Evolutionary conservation across 2,797 vertebrate genomes (phyloP).

Genomic region (Gastrophryne carolinensis): DNA sequence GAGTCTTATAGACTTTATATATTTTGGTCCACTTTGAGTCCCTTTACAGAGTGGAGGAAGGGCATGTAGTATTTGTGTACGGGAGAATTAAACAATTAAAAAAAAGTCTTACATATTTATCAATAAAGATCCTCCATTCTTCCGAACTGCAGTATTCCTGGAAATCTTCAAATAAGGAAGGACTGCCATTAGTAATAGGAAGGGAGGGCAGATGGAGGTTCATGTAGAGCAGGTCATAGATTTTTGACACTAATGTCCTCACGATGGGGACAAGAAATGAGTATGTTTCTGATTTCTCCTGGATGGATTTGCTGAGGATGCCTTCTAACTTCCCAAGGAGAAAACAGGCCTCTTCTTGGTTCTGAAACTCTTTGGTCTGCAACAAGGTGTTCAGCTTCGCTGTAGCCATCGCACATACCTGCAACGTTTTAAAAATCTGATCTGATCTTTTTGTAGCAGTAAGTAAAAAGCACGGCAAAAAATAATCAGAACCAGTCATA

Average conservation of each 20-base stretch:
- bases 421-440: neutral
- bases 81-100: no score
- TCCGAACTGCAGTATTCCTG: constrained; percentile 88
- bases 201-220: constrained; percentile 90
- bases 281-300: constrained; percentile 83
- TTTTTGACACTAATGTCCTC: constrained; percentile 90
- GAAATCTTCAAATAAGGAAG: constrained; percentile 97
- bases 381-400: constrained; percentile 94
- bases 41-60: no score
- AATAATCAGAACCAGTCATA: no score
- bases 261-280: constrained; percentile 91
- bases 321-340: constrained; percentile 88
- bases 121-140: constrained; percentile 94
- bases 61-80: no score
- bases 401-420: constrained; percentile 94
- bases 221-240: constrained; percentile 94
- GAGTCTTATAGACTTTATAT: no score
- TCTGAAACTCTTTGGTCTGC: constrained; percentile 90
- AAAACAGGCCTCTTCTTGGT: constrained; percentile 92
- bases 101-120: constrained; percentile 86
- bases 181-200: constrained; percentile 89
- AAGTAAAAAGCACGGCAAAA: neutral
- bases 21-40: no score
- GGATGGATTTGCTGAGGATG: constrained; percentile 84
- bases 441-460: no score